Percentiles rank a stretch among this genome's conserved stretches.
Evolutionary conservation across 2,113 vertebrate species (phyloP).

Genomic region (Elaphurus davidianus): DNA sequence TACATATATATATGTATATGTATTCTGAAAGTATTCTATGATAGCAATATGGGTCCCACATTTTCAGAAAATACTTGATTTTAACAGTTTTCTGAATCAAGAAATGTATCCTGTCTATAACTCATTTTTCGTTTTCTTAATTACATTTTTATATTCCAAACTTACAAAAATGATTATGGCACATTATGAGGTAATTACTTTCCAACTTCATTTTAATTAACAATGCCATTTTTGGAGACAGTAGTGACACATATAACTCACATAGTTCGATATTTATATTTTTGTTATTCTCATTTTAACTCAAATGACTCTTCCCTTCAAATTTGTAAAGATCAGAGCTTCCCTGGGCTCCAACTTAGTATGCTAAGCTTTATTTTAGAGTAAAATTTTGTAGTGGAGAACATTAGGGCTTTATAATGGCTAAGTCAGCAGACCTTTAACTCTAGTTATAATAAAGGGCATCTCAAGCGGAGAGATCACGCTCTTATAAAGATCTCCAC

Average conservation of each 20-base stretch:
- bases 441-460: constrained; percentile 64
- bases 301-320: constrained; percentile 49
- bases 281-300: constrained; percentile 54
- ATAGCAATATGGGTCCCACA: neutral
- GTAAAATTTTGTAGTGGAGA: constrained; percentile 46
- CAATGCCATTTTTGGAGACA: constrained; percentile 54
- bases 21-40: neutral
- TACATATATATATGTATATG: neutral
- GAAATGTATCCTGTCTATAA: neutral
- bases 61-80: constrained; percentile 23
- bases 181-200: constrained; percentile 60
- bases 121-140: constrained; percentile 48
- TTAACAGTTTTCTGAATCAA: constrained; percentile 27
- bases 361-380: constrained; percentile 52
- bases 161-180: constrained; percentile 67
- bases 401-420: constrained; percentile 71
- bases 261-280: constrained; percentile 51
- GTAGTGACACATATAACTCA: constrained; percentile 50
- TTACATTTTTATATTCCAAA: constrained; percentile 56
- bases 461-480: constrained; percentile 77
- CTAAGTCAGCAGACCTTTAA: constrained; percentile 76
- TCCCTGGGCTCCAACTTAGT: constrained; percentile 39
- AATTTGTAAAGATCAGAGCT: constrained; percentile 48
- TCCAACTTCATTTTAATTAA: constrained; percentile 72
- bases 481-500: constrained; percentile 69